Evolutionary conservation across 2,797 vertebrate species (phyloP).

Genomic region (Discoglossus pictus): DNA sequence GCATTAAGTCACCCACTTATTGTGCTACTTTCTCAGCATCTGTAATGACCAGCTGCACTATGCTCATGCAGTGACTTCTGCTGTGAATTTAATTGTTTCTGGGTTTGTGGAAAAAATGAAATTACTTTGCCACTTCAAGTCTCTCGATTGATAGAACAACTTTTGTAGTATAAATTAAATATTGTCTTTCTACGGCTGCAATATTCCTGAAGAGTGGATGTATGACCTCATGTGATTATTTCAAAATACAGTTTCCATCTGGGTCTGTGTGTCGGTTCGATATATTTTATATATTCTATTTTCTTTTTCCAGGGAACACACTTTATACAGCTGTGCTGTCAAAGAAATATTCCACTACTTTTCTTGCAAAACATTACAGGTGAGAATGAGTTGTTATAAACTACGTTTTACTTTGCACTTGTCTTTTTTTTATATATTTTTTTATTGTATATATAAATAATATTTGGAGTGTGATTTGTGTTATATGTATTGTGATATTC

Average conservation of each 20-base stretch:
- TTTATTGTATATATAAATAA: too few species aligned
- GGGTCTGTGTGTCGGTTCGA: too few species aligned
- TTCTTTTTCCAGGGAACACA: slow-evolving; percentile 82
- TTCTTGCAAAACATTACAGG: slow-evolving; percentile 98
- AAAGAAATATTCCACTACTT: slow-evolving; percentile 91
- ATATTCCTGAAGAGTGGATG: neutral
- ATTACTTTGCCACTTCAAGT: slow-evolving; percentile 15
- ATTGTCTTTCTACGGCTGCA: neutral
- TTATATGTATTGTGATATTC: too few species aligned
- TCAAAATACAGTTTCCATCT: too few species aligned
- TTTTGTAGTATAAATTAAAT: neutral
- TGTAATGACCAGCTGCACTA: slow-evolving; percentile 22
- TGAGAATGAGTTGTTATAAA: slow-evolving; percentile 59
- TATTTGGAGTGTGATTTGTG: too few species aligned
- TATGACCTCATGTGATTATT: too few species aligned
- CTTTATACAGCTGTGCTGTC: slow-evolving; percentile 95
- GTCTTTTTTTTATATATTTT: neutral
- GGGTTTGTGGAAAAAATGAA: slow-evolving; percentile 5
- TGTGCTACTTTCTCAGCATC: slow-evolving; percentile 1
- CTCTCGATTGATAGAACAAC: neutral
- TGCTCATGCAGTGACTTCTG: slow-evolving; percentile 1
- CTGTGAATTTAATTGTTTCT: neutral
- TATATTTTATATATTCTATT: slow-evolving; percentile 15
- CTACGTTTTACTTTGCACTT: neutral
- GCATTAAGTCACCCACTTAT: slow-evolving; percentile 24